Percentiles rank a stretch among this genome's conserved stretches.
phyloP scores from a whole-genome alignment of 1,140 invertebrate species.

The Dinoponera quadriceps region DNA sequence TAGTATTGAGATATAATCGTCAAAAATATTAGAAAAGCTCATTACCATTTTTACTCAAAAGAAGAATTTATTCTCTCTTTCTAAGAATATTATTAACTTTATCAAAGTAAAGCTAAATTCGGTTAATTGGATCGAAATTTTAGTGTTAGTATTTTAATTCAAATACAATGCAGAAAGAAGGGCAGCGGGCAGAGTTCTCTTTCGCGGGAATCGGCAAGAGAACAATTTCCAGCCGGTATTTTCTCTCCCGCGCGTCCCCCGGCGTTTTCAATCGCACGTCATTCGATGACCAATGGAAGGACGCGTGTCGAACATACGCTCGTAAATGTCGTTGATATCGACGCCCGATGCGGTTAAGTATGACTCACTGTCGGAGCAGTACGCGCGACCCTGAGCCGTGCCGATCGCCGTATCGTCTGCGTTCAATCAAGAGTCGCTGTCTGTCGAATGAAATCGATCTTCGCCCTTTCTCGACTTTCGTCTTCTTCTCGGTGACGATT shows the following conservation, averaged over 20 bases:
- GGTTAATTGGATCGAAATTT: no score
- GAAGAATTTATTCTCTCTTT: no score
- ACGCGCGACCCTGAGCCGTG: slow-evolving; percentile 69
- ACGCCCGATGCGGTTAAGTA: slow-evolving; percentile 67
- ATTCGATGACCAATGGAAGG: slow-evolving; percentile 54
- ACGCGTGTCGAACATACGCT: slow-evolving; percentile 60
- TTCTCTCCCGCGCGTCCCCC: background rate
- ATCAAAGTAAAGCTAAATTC: no score
- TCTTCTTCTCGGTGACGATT: background rate
- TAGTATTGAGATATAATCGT: no score
- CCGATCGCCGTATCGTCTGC: slow-evolving; percentile 43
- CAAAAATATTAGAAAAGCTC: no score
- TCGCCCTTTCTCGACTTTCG: slow-evolving; percentile 26
- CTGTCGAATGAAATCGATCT: slow-evolving; percentile 23
- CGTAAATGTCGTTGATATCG: slow-evolving; percentile 73
- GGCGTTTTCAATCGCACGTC: slow-evolving; percentile 47
- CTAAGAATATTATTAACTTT: no score
- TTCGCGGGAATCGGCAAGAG: background rate
- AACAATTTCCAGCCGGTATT: background rate
- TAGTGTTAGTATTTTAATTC: no score
- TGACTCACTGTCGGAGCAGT: slow-evolving; percentile 67
- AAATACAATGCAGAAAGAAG: no score
- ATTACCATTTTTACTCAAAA: no score
- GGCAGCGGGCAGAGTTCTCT: no score
- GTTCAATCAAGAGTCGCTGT: slow-evolving; percentile 46